Conservation (phyloP, 1,140 invertebrate species). For the Eumeta japonica region DNA sequence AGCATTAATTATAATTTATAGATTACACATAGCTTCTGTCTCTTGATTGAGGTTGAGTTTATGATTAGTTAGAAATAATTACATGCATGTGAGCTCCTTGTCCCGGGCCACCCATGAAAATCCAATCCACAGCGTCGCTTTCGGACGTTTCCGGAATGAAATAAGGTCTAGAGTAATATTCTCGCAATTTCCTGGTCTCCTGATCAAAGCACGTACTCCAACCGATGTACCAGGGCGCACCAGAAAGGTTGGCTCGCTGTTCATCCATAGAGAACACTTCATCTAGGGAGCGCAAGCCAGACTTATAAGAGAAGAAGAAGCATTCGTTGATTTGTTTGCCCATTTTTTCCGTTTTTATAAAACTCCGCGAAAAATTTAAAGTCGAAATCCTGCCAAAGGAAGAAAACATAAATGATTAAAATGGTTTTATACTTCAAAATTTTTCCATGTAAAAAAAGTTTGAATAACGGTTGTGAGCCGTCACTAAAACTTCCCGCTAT, state of each 20-base stretch:
- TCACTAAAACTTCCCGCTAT: too few species aligned
- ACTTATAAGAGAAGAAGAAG: slow-evolving; percentile 91
- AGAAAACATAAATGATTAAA: slow-evolving; percentile 1
- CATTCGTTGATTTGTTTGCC: slow-evolving; percentile 64
- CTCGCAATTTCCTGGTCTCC: slow-evolving; percentile 70
- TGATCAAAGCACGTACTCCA: slow-evolving; percentile 91
- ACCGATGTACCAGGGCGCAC: slow-evolving; percentile 84
- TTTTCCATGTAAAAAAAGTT: neutral
- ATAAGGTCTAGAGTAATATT: slow-evolving; percentile 82
- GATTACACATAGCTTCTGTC: too few species aligned
- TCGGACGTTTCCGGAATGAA: slow-evolving; percentile 84
- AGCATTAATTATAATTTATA: too few species aligned
- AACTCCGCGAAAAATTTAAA: slow-evolving; percentile 80
- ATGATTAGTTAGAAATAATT: too few species aligned
- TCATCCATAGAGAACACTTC: slow-evolving; percentile 80
- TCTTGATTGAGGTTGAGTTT: too few species aligned
- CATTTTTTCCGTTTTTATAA: slow-evolving; percentile 61
- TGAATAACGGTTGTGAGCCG: slow-evolving; percentile 2
- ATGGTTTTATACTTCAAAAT: too few species aligned
- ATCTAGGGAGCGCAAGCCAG: slow-evolving; percentile 72
- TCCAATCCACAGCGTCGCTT: slow-evolving; percentile 87
- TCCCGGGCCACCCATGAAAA: slow-evolving; percentile 93
- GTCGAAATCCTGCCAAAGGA: slow-evolving; percentile 58
- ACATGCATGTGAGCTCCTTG: slow-evolving; percentile 94
- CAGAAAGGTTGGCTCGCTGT: slow-evolving; percentile 64